A percentile compares a stretch with the other conserved stretches of the same genome.
Conservation (phyloP, 1,140 invertebrate genomes). For the Augochlora pura region DNA sequence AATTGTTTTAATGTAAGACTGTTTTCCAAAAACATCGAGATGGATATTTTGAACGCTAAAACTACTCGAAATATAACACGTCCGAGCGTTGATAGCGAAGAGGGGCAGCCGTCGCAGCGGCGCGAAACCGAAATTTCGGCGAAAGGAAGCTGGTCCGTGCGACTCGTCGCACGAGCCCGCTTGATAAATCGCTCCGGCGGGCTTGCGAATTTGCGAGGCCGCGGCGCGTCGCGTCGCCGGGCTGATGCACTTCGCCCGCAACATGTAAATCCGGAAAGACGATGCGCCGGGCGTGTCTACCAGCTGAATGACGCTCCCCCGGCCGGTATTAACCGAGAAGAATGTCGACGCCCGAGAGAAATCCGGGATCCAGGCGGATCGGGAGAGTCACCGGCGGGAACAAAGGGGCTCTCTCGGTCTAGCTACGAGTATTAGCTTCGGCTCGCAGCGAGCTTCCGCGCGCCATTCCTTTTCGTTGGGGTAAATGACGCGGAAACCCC, state of each 20-base stretch:
- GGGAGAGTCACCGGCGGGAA: conserved; percentile 19
- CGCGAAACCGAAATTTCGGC: neutral
- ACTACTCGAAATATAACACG: too few relatives aligned
- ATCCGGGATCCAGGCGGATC: neutral
- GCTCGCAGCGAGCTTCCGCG: neutral
- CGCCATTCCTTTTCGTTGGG: neutral
- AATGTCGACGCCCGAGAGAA: conserved; percentile 1
- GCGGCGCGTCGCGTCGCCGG: too few relatives aligned
- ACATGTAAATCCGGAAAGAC: conserved; percentile 10
- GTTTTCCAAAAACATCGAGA: too few relatives aligned
- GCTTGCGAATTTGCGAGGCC: neutral
- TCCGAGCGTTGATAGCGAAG: too few relatives aligned
- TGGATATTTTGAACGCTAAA: too few relatives aligned
- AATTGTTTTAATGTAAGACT: too few relatives aligned
- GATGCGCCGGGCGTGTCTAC: neutral
- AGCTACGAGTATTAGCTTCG: neutral
- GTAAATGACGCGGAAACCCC: conserved; percentile 30
- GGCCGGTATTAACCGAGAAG: neutral
- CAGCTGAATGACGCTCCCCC: neutral
- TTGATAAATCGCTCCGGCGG: neutral
- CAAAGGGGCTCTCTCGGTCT: conserved; percentile 15
- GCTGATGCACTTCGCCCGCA: neutral
- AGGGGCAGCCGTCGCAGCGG: too few relatives aligned
- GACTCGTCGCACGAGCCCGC: too few relatives aligned
- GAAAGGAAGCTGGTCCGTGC: neutral